Percentiles rank a stretch among this genome's conserved stretches.
Conservation (phyloP, 2,113 vertebrate species). For the Megaleporinus macrocephalus region DNA sequence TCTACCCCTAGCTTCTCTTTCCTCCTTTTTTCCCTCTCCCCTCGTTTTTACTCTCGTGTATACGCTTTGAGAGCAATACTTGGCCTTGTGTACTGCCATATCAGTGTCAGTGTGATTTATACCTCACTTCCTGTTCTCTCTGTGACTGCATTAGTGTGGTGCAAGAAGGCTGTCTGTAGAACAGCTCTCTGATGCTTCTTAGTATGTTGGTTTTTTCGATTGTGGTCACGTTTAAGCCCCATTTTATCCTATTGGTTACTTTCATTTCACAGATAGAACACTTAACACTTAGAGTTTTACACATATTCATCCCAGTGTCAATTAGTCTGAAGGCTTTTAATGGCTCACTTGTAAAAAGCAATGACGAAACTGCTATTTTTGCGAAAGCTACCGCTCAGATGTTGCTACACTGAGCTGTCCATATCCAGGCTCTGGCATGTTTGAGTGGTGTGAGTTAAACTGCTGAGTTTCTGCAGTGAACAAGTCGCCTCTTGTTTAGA, state of each 20-base stretch:
- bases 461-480: conserved; percentile 13
- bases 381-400: neutral
- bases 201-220: neutral
- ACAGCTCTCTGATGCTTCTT: neutral
- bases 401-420: neutral
- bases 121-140: conserved; percentile 53
- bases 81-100: conserved; percentile 25
- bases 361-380: neutral
- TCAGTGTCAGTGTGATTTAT: conserved; percentile 44
- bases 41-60: too few species aligned
- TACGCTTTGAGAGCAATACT: conserved; percentile 3
- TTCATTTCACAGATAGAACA: too few species aligned
- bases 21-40: neutral
- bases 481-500: conserved; percentile 50
- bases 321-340: neutral
- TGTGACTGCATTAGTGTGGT: neutral
- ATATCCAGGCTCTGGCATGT: neutral
- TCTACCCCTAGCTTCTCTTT: neutral
- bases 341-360: neutral
- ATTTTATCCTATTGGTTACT: too few species aligned
- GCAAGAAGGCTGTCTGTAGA: neutral
- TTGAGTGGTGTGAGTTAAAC: neutral
- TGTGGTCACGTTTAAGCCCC: too few species aligned
- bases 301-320: neutral
- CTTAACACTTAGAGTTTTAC: neutral